Evolutionary conservation across 2,113 vertebrate species (phyloP).

Genomic region (Notarius quadriscutis): DNA sequence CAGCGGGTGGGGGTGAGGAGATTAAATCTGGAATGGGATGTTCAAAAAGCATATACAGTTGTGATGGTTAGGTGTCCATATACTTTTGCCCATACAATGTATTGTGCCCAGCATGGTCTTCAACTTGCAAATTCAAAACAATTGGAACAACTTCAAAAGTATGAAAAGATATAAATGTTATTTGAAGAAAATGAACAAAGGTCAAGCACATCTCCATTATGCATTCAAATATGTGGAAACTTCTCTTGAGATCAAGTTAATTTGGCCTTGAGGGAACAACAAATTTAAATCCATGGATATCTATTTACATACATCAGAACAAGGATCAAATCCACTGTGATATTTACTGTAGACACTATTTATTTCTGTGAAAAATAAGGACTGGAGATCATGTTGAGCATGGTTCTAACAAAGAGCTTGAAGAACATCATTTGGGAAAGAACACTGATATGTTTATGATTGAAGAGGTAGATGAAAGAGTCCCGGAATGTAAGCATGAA

Average conservation of each 20-base stretch:
- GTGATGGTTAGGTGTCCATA: not conserved
- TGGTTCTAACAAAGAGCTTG: not conserved
- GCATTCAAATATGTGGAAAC: not conserved
- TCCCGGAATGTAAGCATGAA: not conserved
- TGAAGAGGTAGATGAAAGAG: not conserved
- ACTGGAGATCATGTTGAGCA: conserved; percentile 18
- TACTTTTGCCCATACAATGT: not conserved
- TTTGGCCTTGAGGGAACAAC: not conserved
- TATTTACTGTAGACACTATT: conserved; percentile 17
- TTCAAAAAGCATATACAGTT: not conserved
- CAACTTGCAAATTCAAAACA: not conserved
- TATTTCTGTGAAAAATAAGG: not conserved
- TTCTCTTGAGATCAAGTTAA: not conserved
- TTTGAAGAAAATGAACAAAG: not conserved
- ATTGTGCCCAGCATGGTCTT: conserved; percentile 7
- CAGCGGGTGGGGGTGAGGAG: not conserved
- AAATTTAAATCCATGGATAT: not conserved
- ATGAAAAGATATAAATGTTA: not conserved
- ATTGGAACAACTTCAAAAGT: not conserved
- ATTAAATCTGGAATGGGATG: not conserved
- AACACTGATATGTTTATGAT: not conserved
- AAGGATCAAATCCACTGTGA: not conserved
- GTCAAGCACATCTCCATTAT: not conserved
- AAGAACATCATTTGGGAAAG: not conserved
- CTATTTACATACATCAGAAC: conserved; percentile 1